Percentiles rank a stretch among this genome's conserved stretches.
These are phyloP conservation scores for Betta splendens DNA, from an alignment of 2,797 vertebrate genomes.

Conservation along the genomic window DNA sequence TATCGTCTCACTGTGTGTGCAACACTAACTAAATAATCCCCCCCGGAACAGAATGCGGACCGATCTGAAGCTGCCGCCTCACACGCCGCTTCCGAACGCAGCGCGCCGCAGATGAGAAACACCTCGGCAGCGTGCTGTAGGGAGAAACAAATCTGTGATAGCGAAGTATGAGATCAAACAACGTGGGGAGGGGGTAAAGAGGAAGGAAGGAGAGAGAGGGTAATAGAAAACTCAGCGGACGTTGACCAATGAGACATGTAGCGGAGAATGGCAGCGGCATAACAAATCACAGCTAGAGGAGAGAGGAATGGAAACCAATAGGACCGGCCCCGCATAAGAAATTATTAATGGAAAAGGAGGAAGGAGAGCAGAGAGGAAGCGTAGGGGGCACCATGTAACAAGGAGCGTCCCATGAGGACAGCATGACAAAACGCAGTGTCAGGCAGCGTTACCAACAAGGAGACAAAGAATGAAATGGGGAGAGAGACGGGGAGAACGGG, in stretches of 20 bases:
- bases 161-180: conserved; percentile 68
- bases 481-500: conserved; percentile 16
- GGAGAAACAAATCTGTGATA: conserved; percentile 62
- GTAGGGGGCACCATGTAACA: conserved; percentile 22
- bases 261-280: conserved; percentile 52
- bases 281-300: conserved; percentile 61
- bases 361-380: conserved; percentile 2
- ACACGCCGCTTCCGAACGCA: conserved; percentile 8
- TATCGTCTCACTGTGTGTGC: conserved; percentile 27
- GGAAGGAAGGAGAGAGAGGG: conserved; percentile 23
- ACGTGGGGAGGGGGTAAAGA: conserved; percentile 17
- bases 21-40: conserved; percentile 43
- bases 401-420: conserved; percentile 39
- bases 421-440: conserved; percentile 49
- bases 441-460: conserved; percentile 19
- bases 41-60: conserved; percentile 31
- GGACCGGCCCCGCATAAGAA: conserved; percentile 44
- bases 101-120: conserved; percentile 53
- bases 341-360: conserved; percentile 55
- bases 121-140: conserved; percentile 37
- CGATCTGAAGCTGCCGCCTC: conserved; percentile 28
- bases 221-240: conserved; percentile 67
- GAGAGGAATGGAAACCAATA: conserved; percentile 43
- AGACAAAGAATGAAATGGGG: conserved; percentile 11
- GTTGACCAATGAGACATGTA: conserved; percentile 65